Base-by-base conservation (phyloP, 2,888 invertebrate genomes). In the Julus scanicus region DNA sequence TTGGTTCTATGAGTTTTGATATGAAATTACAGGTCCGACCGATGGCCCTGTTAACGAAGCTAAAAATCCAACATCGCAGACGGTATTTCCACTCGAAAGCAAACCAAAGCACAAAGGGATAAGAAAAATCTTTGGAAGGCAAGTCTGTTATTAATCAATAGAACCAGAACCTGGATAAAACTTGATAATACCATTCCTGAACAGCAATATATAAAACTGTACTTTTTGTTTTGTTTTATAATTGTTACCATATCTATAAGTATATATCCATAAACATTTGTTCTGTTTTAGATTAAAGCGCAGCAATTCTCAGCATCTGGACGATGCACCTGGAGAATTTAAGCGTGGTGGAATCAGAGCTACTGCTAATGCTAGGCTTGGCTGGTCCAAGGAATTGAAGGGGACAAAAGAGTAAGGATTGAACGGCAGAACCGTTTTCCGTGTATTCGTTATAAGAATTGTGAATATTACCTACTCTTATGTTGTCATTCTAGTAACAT, bases 291-390 rank as follows among this genome's bases (percentile, higher is more conserved):
- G 94, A 91, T 93, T 95, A 91, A 94, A 94, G 89, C 93, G 96
- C 87, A 92, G 92, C 91, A 93, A 92, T 89, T 93, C 93, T 1
- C 91, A 92, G 89, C 92, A 92, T 89, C 91, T 93, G 89, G 92
- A 92, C 87, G 92, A 92, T 63, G 92, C 94, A 11, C 90, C 90
- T 5, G 94, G 94, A 1, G 95, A 95, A 90, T 95, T 95, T 90
- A 94, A 94, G 89, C 93, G 96, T 85, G 93, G 93, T 29, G 95
- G 95, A 8, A 93, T 95, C 39, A 92, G 96, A 90, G 95, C 95
- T 15, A 96, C 96, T n/a, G 95, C 95, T 88, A 94, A 95, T 63
- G 94, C 95, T 63, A 93, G 96, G 88, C 94, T 96, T 29, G 92
- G 92, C 87, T 92, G 92, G 91, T 86, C 89, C 48, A 86, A 87